These are phyloP conservation scores for Nemoura dubitans DNA, from an alignment of 2,888 invertebrate species.

Conservation along the genomic window DNA sequence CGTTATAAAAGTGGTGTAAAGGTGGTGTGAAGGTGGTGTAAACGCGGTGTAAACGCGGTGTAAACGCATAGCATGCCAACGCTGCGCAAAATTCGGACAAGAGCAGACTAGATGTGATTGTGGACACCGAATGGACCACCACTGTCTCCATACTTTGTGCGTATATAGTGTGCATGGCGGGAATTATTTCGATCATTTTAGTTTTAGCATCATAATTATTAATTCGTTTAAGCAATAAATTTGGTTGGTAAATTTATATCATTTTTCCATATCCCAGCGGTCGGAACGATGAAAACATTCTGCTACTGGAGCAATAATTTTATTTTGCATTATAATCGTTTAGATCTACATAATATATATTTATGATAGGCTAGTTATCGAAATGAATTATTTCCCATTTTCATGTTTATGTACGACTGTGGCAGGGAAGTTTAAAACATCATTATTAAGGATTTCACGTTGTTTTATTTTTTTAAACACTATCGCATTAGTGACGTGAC, in stretches of 20 bases:
- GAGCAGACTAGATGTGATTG: no score
- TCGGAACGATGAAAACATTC: not conserved
- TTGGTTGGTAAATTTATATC: conserved; percentile 12
- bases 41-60: no score
- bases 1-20: not conserved
- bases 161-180: not conserved
- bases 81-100: no score
- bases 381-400: conserved; percentile 5
- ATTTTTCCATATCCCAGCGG: not conserved
- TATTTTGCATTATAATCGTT: conserved; percentile 7
- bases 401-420: not conserved
- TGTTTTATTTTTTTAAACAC: not conserved
- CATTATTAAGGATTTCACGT: not conserved
- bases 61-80: no score
- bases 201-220: conserved; percentile 7
- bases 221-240: not conserved
- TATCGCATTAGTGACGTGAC: not conserved
- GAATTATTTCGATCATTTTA: not conserved
- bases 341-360: conserved; percentile 7
- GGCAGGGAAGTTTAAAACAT: not conserved
- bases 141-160: no score
- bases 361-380: conserved; percentile 12
- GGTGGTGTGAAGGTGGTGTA: not conserved
- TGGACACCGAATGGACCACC: no score
- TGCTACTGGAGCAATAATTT: not conserved